Evolutionary conservation across 2,888 invertebrate species (phyloP).

Genomic region (Tiphia femorata): DNA sequence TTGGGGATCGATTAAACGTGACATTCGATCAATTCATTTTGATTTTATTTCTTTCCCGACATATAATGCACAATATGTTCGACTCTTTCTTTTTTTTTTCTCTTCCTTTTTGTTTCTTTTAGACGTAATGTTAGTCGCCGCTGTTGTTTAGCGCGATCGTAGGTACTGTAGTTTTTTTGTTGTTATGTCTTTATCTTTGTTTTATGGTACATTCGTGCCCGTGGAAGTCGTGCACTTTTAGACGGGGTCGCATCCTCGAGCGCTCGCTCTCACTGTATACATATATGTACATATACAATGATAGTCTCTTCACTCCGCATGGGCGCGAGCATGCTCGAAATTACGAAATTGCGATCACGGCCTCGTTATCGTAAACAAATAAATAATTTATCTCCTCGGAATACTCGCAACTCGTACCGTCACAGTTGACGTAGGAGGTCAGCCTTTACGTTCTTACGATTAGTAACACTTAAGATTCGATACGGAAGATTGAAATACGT

Average conservation of each 20-base stretch:
- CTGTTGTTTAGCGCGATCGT: conserved; percentile 30
- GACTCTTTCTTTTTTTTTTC: too few relatives aligned
- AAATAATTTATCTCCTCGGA: conserved; percentile 50
- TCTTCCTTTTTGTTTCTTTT: too few relatives aligned
- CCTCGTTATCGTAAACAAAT: conserved; percentile 48
- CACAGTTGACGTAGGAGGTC: conserved; percentile 49
- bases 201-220: conserved; percentile 38
- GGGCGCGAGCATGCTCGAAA: neutral
- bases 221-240: conserved; percentile 29
- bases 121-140: conserved; percentile 34
- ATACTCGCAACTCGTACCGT: conserved; percentile 49
- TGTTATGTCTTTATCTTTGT: conserved; percentile 19
- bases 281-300: conserved; percentile 27
- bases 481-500: conserved; percentile 49
- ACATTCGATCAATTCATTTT: conserved; percentile 52
- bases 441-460: conserved; percentile 55
- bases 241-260: conserved; percentile 39
- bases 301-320: conserved; percentile 18
- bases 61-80: conserved; percentile 56
- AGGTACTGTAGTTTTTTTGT: conserved; percentile 31
- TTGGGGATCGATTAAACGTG: neutral
- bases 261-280: conserved; percentile 20
- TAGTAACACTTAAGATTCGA: conserved; percentile 54
- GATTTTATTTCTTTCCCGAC: conserved; percentile 58
- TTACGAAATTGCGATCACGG: neutral